Conservation (phyloP, 2,113 vertebrate genomes). For the Mormoops blainvillei region DNA sequence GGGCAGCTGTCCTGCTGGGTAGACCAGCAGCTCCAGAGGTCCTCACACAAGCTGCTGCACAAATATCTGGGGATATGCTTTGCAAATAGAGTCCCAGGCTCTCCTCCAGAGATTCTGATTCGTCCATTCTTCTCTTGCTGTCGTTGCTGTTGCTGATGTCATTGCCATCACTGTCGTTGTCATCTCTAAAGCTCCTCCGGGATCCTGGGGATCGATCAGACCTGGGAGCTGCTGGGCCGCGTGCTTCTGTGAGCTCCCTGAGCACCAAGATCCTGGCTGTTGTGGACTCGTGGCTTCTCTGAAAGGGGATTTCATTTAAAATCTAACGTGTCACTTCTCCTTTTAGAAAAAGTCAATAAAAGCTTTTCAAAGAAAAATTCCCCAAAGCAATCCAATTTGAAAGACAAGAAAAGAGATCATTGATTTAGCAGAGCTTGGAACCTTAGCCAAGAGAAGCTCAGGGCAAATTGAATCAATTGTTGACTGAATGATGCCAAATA, state of each 20-base stretch:
- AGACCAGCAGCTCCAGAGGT: neutral
- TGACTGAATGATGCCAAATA: conserved; percentile 30
- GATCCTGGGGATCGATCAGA: neutral
- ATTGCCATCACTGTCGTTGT: accelerated
- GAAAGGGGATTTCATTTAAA: conserved; percentile 25
- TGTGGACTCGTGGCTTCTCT: neutral
- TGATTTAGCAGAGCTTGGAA: conserved; percentile 34
- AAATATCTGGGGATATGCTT: neutral
- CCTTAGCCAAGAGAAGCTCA: conserved; percentile 1
- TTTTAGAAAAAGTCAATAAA: conserved; percentile 59
- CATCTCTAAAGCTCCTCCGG: neutral
- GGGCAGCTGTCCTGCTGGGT: neutral
- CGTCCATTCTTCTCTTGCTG: neutral
- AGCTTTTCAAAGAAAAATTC: conserved; percentile 59
- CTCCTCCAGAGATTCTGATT: neutral
- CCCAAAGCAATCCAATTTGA: conserved; percentile 42
- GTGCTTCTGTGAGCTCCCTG: neutral
- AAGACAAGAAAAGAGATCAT: conserved; percentile 50
- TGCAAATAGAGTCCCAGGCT: accelerated
- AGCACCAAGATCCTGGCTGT: neutral
- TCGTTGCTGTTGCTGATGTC: neutral
- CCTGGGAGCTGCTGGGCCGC: neutral
- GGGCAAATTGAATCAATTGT: conserved; percentile 11
- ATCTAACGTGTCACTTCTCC: conserved; percentile 3
- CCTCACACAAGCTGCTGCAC: neutral